Evolutionary conservation across 2,113 vertebrate species (phyloP).

Genomic region (Sturnus vulgaris): DNA sequence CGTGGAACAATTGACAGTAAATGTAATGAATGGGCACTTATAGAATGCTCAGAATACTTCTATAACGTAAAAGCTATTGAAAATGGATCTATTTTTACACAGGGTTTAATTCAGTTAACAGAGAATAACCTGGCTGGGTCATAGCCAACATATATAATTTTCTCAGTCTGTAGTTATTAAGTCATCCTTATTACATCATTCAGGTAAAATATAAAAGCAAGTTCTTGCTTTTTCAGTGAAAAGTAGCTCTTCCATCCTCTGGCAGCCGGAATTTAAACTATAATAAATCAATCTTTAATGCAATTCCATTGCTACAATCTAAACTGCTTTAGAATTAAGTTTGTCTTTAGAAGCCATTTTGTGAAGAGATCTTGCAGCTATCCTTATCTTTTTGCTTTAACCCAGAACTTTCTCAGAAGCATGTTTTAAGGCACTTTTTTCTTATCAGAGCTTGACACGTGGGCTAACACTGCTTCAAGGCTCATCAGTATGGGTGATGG

Average conservation of each 20-base stretch:
- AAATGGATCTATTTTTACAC: background rate
- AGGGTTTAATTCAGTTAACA: background rate
- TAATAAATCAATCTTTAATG: background rate
- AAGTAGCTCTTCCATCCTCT: background rate
- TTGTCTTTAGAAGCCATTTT: background rate
- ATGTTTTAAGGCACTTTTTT: background rate
- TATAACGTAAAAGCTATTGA: background rate
- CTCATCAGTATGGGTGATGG: background rate
- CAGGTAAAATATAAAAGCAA: background rate
- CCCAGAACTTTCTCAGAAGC: background rate
- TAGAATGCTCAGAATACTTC: background rate
- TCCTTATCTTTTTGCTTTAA: background rate
- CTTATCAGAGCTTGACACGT: background rate
- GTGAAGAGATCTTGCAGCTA: background rate
- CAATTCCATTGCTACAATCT: background rate
- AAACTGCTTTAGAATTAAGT: background rate
- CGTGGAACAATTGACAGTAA: background rate
- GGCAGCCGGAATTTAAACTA: background rate
- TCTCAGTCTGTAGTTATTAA: background rate
- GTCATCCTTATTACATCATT: background rate
- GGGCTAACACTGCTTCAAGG: background rate
- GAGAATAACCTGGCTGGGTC: background rate
- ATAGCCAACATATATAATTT: background rate
- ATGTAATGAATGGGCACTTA: conserved; percentile 1
- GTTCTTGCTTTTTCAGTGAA: background rate